Conservation (phyloP, 1,140 invertebrate genomes). For the Aphaenogaster ashmeadi region DNA sequence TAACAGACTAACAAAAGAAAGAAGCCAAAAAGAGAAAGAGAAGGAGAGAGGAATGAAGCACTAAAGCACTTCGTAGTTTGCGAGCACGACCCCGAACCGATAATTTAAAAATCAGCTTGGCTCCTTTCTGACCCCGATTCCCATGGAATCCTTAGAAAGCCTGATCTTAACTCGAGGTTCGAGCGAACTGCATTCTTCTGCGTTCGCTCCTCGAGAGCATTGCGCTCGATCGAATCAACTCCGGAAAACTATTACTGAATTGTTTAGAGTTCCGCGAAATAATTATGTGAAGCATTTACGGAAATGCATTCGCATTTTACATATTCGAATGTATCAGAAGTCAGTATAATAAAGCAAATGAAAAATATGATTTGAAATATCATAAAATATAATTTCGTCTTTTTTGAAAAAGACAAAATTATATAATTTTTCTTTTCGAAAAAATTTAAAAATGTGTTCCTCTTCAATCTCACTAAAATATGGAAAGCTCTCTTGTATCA, state of each 20-base stretch:
- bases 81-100: background rate
- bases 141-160: conserved; percentile 10
- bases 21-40: background rate
- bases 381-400: background rate
- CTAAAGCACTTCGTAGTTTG: background rate
- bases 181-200: background rate
- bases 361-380: background rate
- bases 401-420: background rate
- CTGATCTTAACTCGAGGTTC: conserved; percentile 14
- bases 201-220: background rate
- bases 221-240: background rate
- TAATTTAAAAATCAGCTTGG: conserved; percentile 51
- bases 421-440: no score
- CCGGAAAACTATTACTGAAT: background rate
- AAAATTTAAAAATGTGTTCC: background rate
- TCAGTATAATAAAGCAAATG: background rate
- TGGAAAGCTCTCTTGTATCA: background rate
- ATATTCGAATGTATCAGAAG: background rate
- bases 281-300: background rate
- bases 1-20: conserved; percentile 2
- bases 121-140: conserved; percentile 12
- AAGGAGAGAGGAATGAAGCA: background rate
- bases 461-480: background rate
- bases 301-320: background rate
- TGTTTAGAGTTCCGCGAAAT: background rate